Base-by-base conservation (phyloP, 2,888 invertebrate genomes). In the Drosophila picticornis region DNA sequence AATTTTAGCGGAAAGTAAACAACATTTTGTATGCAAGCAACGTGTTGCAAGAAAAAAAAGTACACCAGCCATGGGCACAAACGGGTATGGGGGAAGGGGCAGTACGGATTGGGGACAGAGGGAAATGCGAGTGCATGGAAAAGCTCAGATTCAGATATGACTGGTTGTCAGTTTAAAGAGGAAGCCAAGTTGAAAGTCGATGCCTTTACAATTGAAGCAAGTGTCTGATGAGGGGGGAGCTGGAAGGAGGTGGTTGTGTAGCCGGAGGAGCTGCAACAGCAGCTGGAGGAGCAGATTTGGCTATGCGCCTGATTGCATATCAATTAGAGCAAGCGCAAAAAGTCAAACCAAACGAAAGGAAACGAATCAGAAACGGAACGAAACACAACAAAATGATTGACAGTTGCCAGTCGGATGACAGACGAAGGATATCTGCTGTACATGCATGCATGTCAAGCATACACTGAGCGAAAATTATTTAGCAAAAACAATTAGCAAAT, bases 1-100 rank as follows among this genome's bases (percentile, higher is more conserved):
- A 90, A 91, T 91, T 91, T 91, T 77, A 83, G 88, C 90, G 88
- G 85, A 83, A 82, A 80, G 88, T 89, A 88, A 88, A 89, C 90
- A 88, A 85, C 72, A 88, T 88, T 88, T 78, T 75, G 90, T 85
- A 89, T 89, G 90, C 87, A 88, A 59, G 72, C 75, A 75, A 71
- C 90, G 90, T 89, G 70, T 77, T 69, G 60, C 34, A 70, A 69
- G 72, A 76, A 62, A 56, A 46, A 72, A 57, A 55, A 16, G 22
- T 9, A 1, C 9, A 6, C 36, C 4, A 25, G 5, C 5, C 43
- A 25, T 3, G 38, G 19, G 7, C 9, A 34, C 10, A 48, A 62
- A 40, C 50, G 6, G 62, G 16, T 40, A 27, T 27, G 53, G 50
- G 51, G 16, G 5, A 46, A 32, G 55, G 32, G 13, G 60, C 50